Evolutionary conservation across 2,888 invertebrate genomes (phyloP).

Genomic region (Drosophila anomalipes): DNA sequence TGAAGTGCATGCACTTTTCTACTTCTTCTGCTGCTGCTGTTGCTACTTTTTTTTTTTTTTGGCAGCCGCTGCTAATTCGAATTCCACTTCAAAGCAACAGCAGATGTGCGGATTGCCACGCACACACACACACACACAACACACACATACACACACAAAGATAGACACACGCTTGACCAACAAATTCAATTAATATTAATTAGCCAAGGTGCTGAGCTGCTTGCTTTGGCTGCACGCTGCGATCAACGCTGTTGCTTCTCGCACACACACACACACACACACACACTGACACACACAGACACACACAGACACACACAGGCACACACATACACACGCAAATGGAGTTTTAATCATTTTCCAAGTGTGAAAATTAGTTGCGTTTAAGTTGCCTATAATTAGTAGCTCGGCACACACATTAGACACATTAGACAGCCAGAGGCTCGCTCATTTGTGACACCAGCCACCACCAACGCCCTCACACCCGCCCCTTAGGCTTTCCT

Average conservation of each 20-base stretch:
- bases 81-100: slow-evolving; percentile 58
- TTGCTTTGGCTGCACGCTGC: slow-evolving; percentile 57
- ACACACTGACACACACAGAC: slow-evolving; percentile 24
- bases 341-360: slow-evolving; percentile 85
- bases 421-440: slow-evolving; percentile 36
- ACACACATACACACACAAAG: slow-evolving; percentile 43
- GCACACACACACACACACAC: slow-evolving; percentile 48
- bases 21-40: neutral
- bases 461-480: slow-evolving; percentile 1
- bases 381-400: slow-evolving; percentile 81
- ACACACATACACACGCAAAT: slow-evolving; percentile 68
- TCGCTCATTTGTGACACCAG: slow-evolving; percentile 65
- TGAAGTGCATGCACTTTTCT: slow-evolving; percentile 59
- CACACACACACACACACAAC: slow-evolving; percentile 18
- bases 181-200: slow-evolving; percentile 79
- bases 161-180: slow-evolving; percentile 53
- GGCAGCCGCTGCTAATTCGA: slow-evolving; percentile 70
- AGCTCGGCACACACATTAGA: slow-evolving; percentile 30
- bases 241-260: slow-evolving; percentile 66
- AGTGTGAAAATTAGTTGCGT: slow-evolving; percentile 82
- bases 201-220: slow-evolving; percentile 77
- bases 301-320: slow-evolving; percentile 52
- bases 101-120: slow-evolving; percentile 74
- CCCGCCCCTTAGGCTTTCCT: neutral
- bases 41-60: slow-evolving; percentile 27